phyloP scores from a whole-genome alignment of 1,140 invertebrate genomes.

The Aphis craccivora region DNA sequence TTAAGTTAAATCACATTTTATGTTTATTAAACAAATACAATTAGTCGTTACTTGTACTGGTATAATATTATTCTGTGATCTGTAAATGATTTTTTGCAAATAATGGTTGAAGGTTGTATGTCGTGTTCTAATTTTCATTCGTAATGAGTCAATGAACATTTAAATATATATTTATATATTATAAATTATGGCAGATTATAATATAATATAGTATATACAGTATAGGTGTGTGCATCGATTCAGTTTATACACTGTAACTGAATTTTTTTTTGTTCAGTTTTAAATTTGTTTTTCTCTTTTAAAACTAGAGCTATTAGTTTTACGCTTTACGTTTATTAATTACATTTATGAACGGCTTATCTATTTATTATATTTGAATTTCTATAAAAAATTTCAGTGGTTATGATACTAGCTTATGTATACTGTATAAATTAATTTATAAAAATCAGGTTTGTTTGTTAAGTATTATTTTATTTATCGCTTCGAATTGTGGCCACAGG shows the following conservation, averaged over 20 bases:
- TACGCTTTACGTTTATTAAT: background rate
- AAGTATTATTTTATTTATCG: background rate
- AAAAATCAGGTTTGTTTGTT: background rate
- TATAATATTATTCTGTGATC: background rate
- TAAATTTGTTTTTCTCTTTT: background rate
- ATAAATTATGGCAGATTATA: too few species aligned
- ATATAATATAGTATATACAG: background rate
- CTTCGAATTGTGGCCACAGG: background rate
- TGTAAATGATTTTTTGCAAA: background rate
- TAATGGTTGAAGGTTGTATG: background rate
- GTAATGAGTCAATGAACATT: background rate
- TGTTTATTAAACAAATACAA: background rate
- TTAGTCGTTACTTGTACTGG: background rate
- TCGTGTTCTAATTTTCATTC: background rate
- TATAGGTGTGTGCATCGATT: background rate
- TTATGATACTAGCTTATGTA: background rate
- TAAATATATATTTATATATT: too few species aligned
- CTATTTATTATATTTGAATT: background rate
- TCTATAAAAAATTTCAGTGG: background rate
- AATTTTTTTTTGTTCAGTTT: background rate
- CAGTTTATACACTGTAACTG: background rate
- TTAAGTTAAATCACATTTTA: background rate
- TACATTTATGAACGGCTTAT: background rate
- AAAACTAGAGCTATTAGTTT: background rate
- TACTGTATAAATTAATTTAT: background rate